Conservation (phyloP, 1,140 invertebrate genomes). For the Orchesella cincta region DNA sequence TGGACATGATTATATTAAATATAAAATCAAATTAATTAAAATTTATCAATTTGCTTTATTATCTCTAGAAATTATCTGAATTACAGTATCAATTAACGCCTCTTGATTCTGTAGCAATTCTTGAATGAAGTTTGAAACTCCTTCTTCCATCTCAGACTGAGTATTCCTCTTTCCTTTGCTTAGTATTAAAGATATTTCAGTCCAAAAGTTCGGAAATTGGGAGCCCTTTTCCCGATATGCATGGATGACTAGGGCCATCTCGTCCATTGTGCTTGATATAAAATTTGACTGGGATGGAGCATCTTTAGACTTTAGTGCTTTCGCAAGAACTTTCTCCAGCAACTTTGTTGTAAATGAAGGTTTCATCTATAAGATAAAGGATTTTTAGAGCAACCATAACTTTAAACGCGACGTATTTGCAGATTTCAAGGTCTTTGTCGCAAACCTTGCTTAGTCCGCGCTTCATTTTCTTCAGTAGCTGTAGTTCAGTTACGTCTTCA, state of each 20-base stretch:
- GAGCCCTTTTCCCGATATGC: slow-evolving; percentile 32
- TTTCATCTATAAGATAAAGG: slow-evolving; percentile 39
- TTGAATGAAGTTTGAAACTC: neutral
- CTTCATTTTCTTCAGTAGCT: slow-evolving; percentile 21
- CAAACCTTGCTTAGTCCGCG: slow-evolving; percentile 24
- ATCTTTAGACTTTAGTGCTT: neutral
- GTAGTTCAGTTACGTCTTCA: neutral
- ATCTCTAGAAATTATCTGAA: slow-evolving; percentile 17
- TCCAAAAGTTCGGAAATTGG: slow-evolving; percentile 36
- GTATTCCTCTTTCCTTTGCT: neutral
- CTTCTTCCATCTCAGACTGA: neutral
- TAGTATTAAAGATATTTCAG: slow-evolving; percentile 29
- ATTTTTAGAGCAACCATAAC: too few species aligned
- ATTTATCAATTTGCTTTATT: too few species aligned
- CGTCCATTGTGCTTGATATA: slow-evolving; percentile 22
- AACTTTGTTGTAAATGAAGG: slow-evolving; percentile 39
- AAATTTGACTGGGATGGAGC: neutral
- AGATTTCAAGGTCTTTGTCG: too few species aligned
- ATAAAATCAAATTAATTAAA: too few species aligned
- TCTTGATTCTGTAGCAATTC: neutral
- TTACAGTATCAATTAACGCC: neutral
- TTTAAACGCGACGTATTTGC: neutral
- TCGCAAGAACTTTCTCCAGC: slow-evolving; percentile 17
- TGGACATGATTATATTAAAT: too few species aligned
- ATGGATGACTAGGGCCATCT: slow-evolving; percentile 31